Evolutionary conservation across 2,113 vertebrate genomes (phyloP).

Genomic region (Scolopax mira): DNA sequence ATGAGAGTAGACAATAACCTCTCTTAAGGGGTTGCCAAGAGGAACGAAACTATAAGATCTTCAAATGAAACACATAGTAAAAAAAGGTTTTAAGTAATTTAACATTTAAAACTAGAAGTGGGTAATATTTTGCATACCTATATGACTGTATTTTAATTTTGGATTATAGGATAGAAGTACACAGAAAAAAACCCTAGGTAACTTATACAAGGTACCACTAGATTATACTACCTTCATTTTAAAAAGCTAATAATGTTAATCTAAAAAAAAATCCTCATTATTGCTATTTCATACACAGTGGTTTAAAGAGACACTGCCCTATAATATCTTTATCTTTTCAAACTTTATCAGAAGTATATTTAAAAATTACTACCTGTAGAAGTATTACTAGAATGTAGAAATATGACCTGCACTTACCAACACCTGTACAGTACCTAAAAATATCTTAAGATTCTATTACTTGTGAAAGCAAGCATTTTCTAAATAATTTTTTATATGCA

Average conservation of each 20-base stretch:
- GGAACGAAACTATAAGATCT: not conserved
- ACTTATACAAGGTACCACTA: not conserved
- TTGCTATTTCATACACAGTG: not conserved
- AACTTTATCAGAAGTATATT: not conserved
- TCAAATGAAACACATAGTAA: constrained; percentile 25
- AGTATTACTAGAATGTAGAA: not conserved
- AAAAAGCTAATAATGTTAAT: not conserved
- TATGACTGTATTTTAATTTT: not conserved
- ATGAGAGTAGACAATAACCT: not conserved
- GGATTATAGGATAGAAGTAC: not conserved
- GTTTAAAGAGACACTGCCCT: not conserved
- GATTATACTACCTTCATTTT: not conserved
- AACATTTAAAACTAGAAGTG: not conserved
- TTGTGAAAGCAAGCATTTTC: not conserved
- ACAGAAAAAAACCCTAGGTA: not conserved
- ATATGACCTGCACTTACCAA: not conserved
- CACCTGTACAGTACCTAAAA: not conserved
- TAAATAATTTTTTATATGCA: not conserved
- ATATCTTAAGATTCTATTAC: not conserved
- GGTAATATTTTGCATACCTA: not conserved
- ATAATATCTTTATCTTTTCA: not conserved
- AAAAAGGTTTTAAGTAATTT: not conserved
- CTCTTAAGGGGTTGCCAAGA: not conserved
- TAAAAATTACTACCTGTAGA: not conserved
- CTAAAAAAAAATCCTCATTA: not conserved